A percentile compares a stretch with the other conserved stretches of the same genome.
Conservation (phyloP, 2,113 vertebrate genomes). For the Cyphomyrus plagiostoma region DNA sequence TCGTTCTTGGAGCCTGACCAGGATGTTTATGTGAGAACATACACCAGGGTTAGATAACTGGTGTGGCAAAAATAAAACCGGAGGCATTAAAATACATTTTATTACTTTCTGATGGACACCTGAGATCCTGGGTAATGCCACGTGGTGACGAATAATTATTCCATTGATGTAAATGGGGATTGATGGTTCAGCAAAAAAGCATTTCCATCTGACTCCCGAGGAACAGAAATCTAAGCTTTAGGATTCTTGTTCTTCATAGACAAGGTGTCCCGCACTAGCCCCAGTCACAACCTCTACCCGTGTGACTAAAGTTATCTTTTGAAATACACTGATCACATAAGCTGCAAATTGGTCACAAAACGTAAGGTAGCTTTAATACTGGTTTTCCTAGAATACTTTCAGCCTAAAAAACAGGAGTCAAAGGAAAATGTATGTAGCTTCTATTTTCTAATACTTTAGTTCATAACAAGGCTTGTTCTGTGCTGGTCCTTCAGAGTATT, state of each 20-base stretch:
- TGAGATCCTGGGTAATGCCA: not conserved
- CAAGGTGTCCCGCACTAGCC: not conserved
- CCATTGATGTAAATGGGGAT: not conserved
- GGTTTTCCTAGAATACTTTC: not conserved
- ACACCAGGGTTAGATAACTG: not conserved
- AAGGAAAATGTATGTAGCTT: not conserved
- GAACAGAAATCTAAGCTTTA: not conserved
- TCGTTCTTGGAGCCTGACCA: not conserved
- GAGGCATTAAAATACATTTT: not conserved
- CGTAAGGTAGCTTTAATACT: not conserved
- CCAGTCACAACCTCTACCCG: not conserved
- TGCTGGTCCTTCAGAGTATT: not conserved
- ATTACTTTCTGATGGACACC: not conserved
- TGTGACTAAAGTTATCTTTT: not conserved
- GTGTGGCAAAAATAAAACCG: not conserved
- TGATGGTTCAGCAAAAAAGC: not conserved
- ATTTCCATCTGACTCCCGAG: not conserved
- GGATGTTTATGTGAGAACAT: not conserved
- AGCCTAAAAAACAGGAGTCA: not conserved
- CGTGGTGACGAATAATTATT: not conserved
- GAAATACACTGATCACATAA: not conserved
- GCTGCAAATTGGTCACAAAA: not conserved
- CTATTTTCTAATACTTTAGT: not conserved
- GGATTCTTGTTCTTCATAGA: not conserved
- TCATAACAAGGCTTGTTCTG: not conserved